A percentile compares a stretch with the other conserved stretches of the same genome.
Evolutionary conservation across 1,140 invertebrate species (phyloP).

Genomic region (Linepithema humile): DNA sequence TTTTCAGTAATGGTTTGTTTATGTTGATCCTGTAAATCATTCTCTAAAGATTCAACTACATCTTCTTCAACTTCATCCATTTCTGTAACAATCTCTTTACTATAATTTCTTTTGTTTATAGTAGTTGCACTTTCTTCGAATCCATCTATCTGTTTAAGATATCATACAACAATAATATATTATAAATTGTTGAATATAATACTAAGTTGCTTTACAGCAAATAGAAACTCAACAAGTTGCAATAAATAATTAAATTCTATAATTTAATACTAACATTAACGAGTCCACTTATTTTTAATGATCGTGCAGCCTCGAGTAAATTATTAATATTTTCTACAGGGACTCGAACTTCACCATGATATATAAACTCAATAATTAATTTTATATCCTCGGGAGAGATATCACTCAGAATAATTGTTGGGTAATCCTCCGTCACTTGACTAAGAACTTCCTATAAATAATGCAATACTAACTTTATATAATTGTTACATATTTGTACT

Average conservation of each 20-base stretch:
- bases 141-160: constrained; percentile 73
- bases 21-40: constrained; percentile 36
- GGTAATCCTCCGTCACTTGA: constrained; percentile 82
- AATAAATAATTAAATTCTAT: background rate
- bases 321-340: constrained; percentile 82
- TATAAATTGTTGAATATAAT: background rate
- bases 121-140: constrained; percentile 70
- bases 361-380: constrained; percentile 86
- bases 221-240: background rate
- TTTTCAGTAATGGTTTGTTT: constrained; percentile 44
- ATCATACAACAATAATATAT: background rate
- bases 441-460: constrained; percentile 80
- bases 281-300: constrained; percentile 84
- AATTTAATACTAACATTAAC: constrained; percentile 81
- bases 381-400: constrained; percentile 84
- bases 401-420: constrained; percentile 85
- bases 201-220: background rate
- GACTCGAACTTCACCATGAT: constrained; percentile 86
- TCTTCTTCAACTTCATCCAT: constrained; percentile 62
- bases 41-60: constrained; percentile 47
- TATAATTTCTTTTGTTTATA: constrained; percentile 51
- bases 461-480: background rate
- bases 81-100: constrained; percentile 44
- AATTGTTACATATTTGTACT: background rate
- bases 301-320: constrained; percentile 84